phyloP scores from a whole-genome alignment of 35 echinoderm and acorn worm species.

The Ophiothrix spiculata region DNA sequence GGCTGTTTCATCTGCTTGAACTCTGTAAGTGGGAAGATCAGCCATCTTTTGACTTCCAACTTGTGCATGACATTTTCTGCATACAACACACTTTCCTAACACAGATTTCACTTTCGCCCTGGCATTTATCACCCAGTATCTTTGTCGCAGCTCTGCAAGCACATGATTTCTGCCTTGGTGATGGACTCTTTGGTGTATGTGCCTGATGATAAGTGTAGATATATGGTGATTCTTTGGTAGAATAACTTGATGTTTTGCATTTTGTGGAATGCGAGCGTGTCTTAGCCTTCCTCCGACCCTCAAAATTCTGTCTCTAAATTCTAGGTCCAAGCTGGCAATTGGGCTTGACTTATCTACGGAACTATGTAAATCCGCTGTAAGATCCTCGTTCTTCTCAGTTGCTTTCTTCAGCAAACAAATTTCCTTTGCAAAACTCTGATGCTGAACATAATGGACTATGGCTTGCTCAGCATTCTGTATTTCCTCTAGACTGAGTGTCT shows the following conservation, averaged over 20 bases:
- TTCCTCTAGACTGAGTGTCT: conserved; percentile 8
- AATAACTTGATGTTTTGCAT: conserved; percentile 35
- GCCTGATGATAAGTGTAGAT: conserved; percentile 20
- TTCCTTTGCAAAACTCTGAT: neutral
- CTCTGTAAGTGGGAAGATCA: conserved; percentile 35
- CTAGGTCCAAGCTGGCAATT: neutral
- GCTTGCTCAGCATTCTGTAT: conserved; percentile 7
- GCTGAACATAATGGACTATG: conserved; percentile 18
- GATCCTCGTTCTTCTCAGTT: neutral
- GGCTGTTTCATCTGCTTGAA: conserved; percentile 33
- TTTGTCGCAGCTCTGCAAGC: conserved; percentile 29
- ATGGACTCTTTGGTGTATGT: neutral
- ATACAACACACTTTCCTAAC: neutral
- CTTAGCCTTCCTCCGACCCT: conserved; percentile 41
- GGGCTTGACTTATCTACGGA: neutral
- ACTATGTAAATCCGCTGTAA: neutral
- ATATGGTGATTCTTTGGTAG: conserved; percentile 50
- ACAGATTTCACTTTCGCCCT: neutral
- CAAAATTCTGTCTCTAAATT: conserved; percentile 4
- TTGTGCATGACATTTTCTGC: neutral
- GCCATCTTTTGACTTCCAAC: conserved; percentile 41
- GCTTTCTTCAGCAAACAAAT: neutral
- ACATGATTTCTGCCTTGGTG: conserved; percentile 52
- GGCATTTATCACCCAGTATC: conserved; percentile 41
- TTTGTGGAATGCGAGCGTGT: conserved; percentile 40